Conservation (phyloP, 2,888 invertebrate species). For the Pristionchus entomophagus region DNA sequence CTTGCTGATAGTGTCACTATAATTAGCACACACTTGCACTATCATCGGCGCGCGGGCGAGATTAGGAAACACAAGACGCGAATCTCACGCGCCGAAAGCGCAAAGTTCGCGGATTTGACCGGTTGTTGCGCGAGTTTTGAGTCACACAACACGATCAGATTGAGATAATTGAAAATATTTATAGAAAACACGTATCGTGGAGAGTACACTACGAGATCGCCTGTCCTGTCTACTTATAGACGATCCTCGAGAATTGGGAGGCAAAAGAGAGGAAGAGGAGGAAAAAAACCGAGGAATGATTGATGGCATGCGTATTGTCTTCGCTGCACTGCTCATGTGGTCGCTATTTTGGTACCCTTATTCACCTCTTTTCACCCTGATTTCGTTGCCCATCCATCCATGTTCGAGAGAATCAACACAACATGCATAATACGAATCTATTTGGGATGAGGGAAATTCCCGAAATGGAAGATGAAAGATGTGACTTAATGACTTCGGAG, state of each 20-base stretch:
- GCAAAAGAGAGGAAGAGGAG: too few relatives aligned
- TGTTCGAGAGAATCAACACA: not conserved
- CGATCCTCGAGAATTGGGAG: not conserved
- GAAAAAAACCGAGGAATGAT: not conserved
- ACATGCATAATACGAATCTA: not conserved
- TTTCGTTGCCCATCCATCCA: not conserved
- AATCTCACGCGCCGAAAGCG: not conserved
- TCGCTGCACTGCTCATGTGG: not conserved
- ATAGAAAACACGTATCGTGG: not conserved
- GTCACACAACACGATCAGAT: too few relatives aligned
- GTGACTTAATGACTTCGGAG: not conserved
- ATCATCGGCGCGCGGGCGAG: constrained; percentile 5
- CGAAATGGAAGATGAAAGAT: not conserved
- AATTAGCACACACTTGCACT: constrained; percentile 12
- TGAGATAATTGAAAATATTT: not conserved
- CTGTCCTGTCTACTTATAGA: not conserved
- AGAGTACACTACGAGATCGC: not conserved
- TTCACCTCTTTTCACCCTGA: not conserved
- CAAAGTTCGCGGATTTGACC: constrained; percentile 32
- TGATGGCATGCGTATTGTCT: not conserved
- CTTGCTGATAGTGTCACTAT: constrained; percentile 29
- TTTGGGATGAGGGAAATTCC: not conserved
- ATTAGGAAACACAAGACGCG: not conserved
- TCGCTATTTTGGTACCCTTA: not conserved
- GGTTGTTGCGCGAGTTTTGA: constrained; percentile 2